Conservation (phyloP, 1,140 invertebrate species). For the Sipha flava region DNA sequence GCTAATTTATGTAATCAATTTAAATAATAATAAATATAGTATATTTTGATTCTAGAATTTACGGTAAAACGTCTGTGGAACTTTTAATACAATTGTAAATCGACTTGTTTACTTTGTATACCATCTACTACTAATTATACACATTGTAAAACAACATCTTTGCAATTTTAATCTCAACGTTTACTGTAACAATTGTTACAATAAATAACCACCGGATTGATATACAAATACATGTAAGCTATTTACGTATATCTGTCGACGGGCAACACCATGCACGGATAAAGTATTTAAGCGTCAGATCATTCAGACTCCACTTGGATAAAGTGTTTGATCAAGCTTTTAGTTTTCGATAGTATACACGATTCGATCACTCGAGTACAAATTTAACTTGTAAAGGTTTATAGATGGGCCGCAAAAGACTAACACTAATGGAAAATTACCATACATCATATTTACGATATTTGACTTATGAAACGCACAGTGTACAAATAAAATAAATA, state of each 20-base stretch:
- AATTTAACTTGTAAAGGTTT: neutral
- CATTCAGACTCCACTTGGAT: neutral
- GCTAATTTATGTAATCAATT: neutral
- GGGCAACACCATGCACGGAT: neutral
- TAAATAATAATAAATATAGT: neutral
- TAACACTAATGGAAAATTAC: too few species aligned
- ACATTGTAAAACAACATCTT: too few species aligned
- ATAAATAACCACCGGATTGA: too few species aligned
- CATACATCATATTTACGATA: too few species aligned
- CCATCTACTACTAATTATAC: too few species aligned
- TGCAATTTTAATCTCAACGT: too few species aligned
- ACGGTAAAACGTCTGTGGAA: neutral
- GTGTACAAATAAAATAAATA: too few species aligned
- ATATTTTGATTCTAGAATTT: neutral
- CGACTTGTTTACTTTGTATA: too few species aligned
- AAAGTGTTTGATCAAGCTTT: neutral
- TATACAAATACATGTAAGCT: too few species aligned
- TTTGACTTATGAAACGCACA: too few species aligned
- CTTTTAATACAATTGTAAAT: neutral
- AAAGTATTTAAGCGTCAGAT: neutral
- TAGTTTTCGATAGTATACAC: neutral
- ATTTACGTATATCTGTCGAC: neutral
- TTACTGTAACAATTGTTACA: too few species aligned
- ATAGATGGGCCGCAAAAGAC: too few species aligned
- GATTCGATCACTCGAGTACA: neutral